Conservation (phyloP, 2,797 vertebrate species). For the Cossypha heuglini region DNA sequence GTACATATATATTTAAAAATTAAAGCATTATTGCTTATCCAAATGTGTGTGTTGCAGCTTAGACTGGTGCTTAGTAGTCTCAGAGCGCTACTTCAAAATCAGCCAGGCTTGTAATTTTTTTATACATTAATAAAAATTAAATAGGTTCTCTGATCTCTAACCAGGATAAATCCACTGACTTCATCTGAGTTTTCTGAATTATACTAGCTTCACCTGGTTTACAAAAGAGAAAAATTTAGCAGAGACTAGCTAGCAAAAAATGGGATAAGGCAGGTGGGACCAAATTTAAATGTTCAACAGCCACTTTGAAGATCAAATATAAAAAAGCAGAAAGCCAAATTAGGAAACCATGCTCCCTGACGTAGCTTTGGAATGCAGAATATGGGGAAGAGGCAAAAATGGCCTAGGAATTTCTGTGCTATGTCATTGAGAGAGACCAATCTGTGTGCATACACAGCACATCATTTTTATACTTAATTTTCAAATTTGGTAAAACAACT, state of each 20-base stretch:
- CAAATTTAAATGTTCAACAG: background rate
- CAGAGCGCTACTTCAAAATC: background rate
- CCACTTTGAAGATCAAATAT: background rate
- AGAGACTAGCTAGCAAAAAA: background rate
- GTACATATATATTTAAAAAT: background rate
- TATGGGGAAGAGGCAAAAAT: slow-evolving; percentile 11
- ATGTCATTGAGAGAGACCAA: background rate
- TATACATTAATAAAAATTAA: background rate
- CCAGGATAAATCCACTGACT: background rate
- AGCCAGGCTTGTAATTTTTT: background rate
- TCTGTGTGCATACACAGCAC: background rate
- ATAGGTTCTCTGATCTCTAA: background rate
- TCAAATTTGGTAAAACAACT: background rate
- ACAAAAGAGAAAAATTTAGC: background rate
- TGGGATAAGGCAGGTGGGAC: background rate
- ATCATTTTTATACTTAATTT: background rate
- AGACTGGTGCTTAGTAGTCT: background rate
- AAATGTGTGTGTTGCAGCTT: background rate
- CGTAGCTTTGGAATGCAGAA: background rate
- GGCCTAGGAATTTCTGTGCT: background rate
- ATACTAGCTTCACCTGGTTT: background rate
- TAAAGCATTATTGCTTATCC: background rate
- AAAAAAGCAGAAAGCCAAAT: background rate
- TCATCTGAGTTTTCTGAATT: background rate
- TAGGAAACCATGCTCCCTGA: background rate